Conservation (phyloP, 2,888 invertebrate species). For the Drosophila flavopinicola region DNA sequence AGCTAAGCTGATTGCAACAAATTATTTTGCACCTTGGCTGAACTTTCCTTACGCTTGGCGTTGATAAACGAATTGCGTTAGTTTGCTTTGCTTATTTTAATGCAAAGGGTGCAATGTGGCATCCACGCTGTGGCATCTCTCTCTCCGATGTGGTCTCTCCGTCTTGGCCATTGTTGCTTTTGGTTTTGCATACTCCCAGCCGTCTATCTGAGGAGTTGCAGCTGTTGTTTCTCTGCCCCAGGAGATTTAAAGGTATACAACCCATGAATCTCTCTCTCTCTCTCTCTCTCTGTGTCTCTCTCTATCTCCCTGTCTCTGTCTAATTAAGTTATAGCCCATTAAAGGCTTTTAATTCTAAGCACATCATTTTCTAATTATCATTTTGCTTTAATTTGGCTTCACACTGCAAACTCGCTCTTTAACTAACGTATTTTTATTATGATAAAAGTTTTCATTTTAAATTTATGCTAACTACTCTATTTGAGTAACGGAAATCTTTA, state of each 20-base stretch:
- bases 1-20: slow-evolving; percentile 79
- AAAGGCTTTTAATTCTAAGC: not conserved
- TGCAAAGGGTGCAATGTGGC: slow-evolving; percentile 48
- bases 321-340: slow-evolving; percentile 13
- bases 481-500: no score
- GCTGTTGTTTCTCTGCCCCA: slow-evolving; percentile 58
- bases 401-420: no score
- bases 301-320: not conserved
- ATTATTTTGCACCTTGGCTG: slow-evolving; percentile 79
- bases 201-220: slow-evolving; percentile 71
- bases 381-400: not conserved
- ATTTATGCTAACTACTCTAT: no score
- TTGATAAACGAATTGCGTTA: slow-evolving; percentile 80
- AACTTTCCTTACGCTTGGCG: slow-evolving; percentile 76
- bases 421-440: no score
- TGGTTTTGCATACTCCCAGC: slow-evolving; percentile 65
- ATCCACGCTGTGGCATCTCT: slow-evolving; percentile 23
- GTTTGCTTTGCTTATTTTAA: slow-evolving; percentile 78
- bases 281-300: not conserved
- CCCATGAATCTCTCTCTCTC: not conserved
- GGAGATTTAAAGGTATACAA: not conserved
- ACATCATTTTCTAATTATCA: not conserved
- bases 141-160: slow-evolving; percentile 1
- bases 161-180: slow-evolving; percentile 52
- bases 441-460: no score